phyloP scores from a whole-genome alignment of 2,113 vertebrate genomes.

The Chelonoidis abingdonii region DNA sequence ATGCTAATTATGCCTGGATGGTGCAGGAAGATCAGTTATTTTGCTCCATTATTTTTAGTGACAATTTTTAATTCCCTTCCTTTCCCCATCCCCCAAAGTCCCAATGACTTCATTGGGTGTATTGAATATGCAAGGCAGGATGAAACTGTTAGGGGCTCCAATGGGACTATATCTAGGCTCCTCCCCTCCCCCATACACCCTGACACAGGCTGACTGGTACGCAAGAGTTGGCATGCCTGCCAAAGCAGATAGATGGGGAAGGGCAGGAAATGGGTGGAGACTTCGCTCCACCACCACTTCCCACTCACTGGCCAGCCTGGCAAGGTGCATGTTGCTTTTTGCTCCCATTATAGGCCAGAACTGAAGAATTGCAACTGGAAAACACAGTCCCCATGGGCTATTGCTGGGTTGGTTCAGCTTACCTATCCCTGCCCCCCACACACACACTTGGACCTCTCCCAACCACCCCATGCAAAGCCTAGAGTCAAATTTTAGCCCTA shows the following conservation, averaged over 20 bases:
- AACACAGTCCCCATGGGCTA: neutral
- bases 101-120: neutral
- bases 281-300: neutral
- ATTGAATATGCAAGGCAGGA: conserved; percentile 11
- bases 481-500: neutral
- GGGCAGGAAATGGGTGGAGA: neutral
- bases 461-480: neutral
- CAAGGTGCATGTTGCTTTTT: neutral
- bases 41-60: conserved; percentile 59
- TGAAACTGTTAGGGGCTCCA: neutral
- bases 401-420: neutral
- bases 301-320: neutral
- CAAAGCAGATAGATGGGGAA: neutral
- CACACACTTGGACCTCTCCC: neutral
- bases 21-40: conserved; percentile 55
- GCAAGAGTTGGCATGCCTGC: neutral
- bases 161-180: neutral
- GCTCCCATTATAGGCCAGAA: neutral
- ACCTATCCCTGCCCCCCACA: neutral
- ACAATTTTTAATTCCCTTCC: conserved; percentile 65
- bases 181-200: neutral
- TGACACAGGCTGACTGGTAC: neutral
- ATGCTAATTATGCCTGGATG: conserved; percentile 61
- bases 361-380: neutral
- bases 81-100: neutral